phyloP scores from a whole-genome alignment of 92 coral and sea anemone species.

The Porites divaricata region DNA sequence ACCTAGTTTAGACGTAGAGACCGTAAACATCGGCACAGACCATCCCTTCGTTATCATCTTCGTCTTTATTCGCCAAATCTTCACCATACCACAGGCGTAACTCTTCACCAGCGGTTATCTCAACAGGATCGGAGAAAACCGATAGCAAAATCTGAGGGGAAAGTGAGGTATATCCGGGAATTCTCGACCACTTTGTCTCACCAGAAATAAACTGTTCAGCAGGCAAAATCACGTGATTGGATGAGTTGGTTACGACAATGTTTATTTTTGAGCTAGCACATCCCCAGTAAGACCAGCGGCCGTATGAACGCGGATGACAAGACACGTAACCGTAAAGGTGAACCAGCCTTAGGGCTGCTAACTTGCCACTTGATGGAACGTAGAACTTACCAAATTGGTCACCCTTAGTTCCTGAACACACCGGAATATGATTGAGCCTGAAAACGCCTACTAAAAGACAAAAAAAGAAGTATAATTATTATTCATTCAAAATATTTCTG shows the following conservation, averaged over 20 bases:
- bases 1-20: not conserved
- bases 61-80: not conserved
- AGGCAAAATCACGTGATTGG: not conserved
- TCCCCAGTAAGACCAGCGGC: slow-evolving; percentile 6
- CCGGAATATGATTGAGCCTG: not conserved
- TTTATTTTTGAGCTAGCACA: not conserved
- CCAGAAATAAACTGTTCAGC: not conserved
- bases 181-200: not conserved
- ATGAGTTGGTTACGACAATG: not conserved
- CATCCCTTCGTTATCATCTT: not conserved
- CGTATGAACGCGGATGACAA: not conserved
- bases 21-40: slow-evolving; percentile 1
- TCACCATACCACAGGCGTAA: slow-evolving; percentile 13
- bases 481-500: too few relatives aligned
- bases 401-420: slow-evolving; percentile 1
- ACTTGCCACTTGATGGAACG: not conserved
- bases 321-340: not conserved
- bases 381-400: not conserved
- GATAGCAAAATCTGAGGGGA: slow-evolving; percentile 17
- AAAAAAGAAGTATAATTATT: not conserved
- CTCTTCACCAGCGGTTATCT: not conserved
- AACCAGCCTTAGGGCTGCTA: not conserved
- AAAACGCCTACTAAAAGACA: not conserved
- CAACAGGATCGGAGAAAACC: not conserved
- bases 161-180: slow-evolving; percentile 1